Base-by-base conservation (phyloP, 2,797 vertebrate species). In the Centropyge bicolor region DNA sequence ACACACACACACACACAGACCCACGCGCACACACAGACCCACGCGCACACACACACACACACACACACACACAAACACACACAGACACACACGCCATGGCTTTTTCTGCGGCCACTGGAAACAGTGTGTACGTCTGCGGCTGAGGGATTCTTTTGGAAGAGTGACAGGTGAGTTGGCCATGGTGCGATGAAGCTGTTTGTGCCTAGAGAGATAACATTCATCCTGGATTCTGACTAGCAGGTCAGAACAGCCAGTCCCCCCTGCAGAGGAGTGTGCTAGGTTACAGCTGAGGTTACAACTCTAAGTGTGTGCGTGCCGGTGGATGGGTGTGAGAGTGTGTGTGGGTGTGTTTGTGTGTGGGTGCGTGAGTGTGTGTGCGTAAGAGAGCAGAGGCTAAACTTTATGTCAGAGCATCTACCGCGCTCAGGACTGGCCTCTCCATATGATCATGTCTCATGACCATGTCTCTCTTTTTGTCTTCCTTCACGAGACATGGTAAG, bases 201-300 rank as follows among this genome's bases (percentile, higher is more conserved):
- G 91, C 89, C 90, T 85, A 86, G 82, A 92, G 87, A 93, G 90
- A 93, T 88, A 92, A 93, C 89, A 90, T 93, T 93, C 90, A 91
- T 90, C 90, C 89, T 82, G 90, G 84, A 83, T 81, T 82, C 88
- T 87, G 91, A 91, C 89, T 12, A 70, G 83, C 87, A 74, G 86
- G 84, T 85, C 91, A 87, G 81, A 93, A 80, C 83, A 89, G 85
- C 89, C 88, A 77, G 81, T 84, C 69, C 76, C 77, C 77, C 76
- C 46, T 1, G 64, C 51, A 70, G 71, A 88, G 82, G 86, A 81
- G 89, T 87, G 90, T 86, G 89, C 86, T 86, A 89, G 89, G 87
- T 88, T 86, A 92, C 89, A 92, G 91, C 90, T 91, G 86, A 90
- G 84, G 82, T 85, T 87, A 90, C 67, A 70, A 78, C 73, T 85